phyloP scores from a whole-genome alignment of 2,797 vertebrate species.

The Typhlichthys subterraneus region DNA sequence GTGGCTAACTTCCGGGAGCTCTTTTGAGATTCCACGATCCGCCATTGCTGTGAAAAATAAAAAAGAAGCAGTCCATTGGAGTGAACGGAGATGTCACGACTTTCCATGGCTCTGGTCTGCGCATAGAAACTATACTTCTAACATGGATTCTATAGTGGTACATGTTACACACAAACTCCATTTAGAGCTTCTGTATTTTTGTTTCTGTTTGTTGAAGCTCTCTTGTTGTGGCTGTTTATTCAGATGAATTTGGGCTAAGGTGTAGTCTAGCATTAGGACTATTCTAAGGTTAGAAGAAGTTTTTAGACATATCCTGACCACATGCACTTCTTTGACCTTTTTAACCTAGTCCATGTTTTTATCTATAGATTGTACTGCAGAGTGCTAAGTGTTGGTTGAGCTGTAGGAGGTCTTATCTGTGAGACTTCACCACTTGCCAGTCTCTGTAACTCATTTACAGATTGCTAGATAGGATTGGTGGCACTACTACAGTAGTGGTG shows the following conservation, averaged over 20 bases:
- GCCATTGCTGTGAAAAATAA: too few relatives aligned
- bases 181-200: conserved; percentile 29
- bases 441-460: conserved; percentile 66
- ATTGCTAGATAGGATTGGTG: conserved; percentile 39
- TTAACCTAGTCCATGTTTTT: conserved; percentile 6
- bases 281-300: conserved; percentile 58
- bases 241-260: conserved; percentile 60
- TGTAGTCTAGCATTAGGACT: conserved; percentile 56
- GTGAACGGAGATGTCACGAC: too few relatives aligned
- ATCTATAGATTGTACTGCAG: conserved; percentile 12
- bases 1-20: too few relatives aligned
- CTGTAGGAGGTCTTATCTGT: conserved; percentile 42
- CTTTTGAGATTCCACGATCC: too few relatives aligned
- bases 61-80: too few relatives aligned
- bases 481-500: neutral
- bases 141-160: conserved; percentile 56
- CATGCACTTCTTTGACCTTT: conserved; percentile 4
- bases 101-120: neutral
- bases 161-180: conserved; percentile 48
- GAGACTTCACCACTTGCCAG: conserved; percentile 16
- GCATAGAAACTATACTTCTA: conserved; percentile 33
- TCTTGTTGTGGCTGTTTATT: conserved; percentile 62
- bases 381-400: conserved; percentile 25
- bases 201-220: conserved; percentile 66
- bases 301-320: conserved; percentile 24